phyloP scores from a whole-genome alignment of 2,888 invertebrate species.

The Tetragnatha montana region DNA sequence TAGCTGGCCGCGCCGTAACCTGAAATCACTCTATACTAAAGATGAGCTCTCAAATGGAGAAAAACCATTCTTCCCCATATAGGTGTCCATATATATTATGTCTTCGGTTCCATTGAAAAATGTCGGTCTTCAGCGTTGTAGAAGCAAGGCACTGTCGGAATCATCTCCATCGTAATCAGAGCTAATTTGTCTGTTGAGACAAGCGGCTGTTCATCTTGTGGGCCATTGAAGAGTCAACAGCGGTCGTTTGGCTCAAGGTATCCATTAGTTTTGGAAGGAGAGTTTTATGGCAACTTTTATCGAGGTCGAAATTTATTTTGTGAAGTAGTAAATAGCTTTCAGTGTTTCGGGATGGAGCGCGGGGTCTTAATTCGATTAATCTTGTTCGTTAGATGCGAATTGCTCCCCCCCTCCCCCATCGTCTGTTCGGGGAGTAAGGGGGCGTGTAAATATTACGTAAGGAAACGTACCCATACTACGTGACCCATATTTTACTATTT shows the following conservation, averaged over 20 bases:
- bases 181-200: slow-evolving; percentile 53
- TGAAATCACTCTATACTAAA: too few relatives aligned
- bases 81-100: too few relatives aligned
- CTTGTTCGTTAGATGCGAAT: background rate
- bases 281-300: background rate
- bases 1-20: too few relatives aligned
- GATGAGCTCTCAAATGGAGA: too few relatives aligned
- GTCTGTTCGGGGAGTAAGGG: too few relatives aligned
- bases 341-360: background rate
- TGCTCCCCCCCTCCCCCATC: too few relatives aligned
- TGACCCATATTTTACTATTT: too few relatives aligned
- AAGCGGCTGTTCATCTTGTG: slow-evolving; percentile 30
- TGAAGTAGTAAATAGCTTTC: background rate
- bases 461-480: too few relatives aligned
- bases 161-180: slow-evolving; percentile 46
- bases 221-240: background rate
- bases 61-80: too few relatives aligned
- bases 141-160: background rate
- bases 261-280: slow-evolving; percentile 10
- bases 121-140: background rate
- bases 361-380: background rate
- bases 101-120: slow-evolving; percentile 36
- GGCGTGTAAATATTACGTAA: too few relatives aligned
- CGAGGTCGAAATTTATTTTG: background rate
- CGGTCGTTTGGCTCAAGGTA: background rate